Evolutionary conservation across 1,140 invertebrate genomes (phyloP).

Genomic region (Coelopa frigida): DNA sequence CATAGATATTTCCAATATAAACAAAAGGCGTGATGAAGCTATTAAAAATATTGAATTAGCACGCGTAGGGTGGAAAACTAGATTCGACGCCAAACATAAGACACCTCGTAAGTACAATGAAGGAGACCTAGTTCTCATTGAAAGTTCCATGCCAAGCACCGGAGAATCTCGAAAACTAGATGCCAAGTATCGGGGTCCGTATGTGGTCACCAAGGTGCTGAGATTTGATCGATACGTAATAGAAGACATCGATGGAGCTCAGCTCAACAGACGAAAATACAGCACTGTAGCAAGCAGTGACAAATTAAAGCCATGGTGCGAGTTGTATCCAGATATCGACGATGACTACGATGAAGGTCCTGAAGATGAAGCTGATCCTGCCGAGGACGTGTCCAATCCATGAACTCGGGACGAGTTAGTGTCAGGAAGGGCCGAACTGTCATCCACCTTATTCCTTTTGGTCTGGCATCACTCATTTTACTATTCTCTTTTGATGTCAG

Average conservation of each 20-base stretch:
- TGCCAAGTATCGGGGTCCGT: conserved; percentile 15
- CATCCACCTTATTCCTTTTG: too few species aligned
- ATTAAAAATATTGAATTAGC: conserved; percentile 4
- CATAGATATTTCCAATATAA: too few species aligned
- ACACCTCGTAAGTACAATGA: neutral
- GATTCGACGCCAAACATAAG: conserved; percentile 2
- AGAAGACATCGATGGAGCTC: conserved; percentile 15
- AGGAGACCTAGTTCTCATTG: conserved; percentile 1
- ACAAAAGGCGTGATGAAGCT: too few species aligned
- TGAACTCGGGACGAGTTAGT: too few species aligned
- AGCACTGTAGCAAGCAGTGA: conserved; percentile 10
- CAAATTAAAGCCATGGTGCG: conserved; percentile 7
- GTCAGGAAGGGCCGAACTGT: too few species aligned
- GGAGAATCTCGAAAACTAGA: conserved; percentile 14
- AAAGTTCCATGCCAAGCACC: conserved; percentile 2
- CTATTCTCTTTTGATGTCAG: too few species aligned
- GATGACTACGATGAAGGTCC: too few species aligned
- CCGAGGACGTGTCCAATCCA: too few species aligned
- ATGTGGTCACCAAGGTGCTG: conserved; percentile 14
- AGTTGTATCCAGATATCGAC: too few species aligned
- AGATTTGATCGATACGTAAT: conserved; percentile 16
- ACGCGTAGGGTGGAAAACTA: neutral
- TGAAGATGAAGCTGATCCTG: too few species aligned
- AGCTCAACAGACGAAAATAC: conserved; percentile 13
- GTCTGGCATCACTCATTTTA: too few species aligned